Evolutionary conservation across 2,888 invertebrate genomes (phyloP).

Genomic region (Eurytoma californica): DNA sequence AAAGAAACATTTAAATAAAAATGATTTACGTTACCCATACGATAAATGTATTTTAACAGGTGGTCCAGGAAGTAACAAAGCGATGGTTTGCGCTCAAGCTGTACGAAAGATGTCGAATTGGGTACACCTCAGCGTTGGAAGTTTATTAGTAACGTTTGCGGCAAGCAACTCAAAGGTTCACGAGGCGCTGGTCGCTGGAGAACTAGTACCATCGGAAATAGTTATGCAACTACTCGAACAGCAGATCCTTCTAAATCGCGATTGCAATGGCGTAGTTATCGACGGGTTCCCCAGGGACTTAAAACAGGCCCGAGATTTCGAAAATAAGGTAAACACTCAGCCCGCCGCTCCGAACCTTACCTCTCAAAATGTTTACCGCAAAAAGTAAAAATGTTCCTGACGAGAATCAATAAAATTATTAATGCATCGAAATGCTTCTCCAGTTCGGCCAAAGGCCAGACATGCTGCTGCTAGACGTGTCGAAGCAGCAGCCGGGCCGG

Average conservation of each 20-base stretch:
- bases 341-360: too few relatives aligned
- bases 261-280: constrained; percentile 86
- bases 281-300: constrained; percentile 96
- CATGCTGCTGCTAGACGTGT: constrained; percentile 91
- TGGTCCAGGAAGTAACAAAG: constrained; percentile 95
- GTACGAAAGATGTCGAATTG: constrained; percentile 83
- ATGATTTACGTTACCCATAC: too few relatives aligned
- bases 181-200: constrained; percentile 85
- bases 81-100: constrained; percentile 85
- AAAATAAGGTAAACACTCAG: constrained; percentile 83
- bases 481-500: constrained; percentile 90
- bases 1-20: too few relatives aligned
- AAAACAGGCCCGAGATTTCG: constrained; percentile 91
- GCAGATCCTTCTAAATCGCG: constrained; percentile 76
- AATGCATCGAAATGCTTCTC: constrained; percentile 60
- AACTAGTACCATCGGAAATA: constrained; percentile 87
- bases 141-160: constrained; percentile 84
- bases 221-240: constrained; percentile 86
- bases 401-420: neutral
- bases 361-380: neutral
- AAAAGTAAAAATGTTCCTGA: neutral
- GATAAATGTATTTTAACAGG: constrained; percentile 75
- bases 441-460: constrained; percentile 88
- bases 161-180: constrained; percentile 82
- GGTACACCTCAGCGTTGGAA: constrained; percentile 88